Conservation (phyloP, 2,113 vertebrate species). For the Egretta garzetta region DNA sequence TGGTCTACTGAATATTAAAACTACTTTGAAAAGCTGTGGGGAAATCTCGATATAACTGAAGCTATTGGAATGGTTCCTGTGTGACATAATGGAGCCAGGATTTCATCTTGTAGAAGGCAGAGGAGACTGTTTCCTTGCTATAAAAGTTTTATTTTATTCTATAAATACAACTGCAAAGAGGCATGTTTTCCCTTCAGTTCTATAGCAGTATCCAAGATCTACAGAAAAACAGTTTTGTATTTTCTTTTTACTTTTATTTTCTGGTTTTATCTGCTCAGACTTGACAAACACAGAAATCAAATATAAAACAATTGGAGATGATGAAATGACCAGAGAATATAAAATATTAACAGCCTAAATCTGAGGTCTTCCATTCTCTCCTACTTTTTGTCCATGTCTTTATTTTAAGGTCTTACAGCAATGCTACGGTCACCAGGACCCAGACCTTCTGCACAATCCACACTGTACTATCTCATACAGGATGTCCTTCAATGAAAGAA, state of each 20-base stretch:
- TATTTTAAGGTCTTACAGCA: background rate
- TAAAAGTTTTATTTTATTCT: background rate
- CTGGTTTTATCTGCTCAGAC: background rate
- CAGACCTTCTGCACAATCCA: background rate
- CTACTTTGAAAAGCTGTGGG: background rate
- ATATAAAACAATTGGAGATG: background rate
- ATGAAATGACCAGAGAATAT: background rate
- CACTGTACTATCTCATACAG: background rate
- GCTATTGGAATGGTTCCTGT: background rate
- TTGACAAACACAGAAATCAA: background rate
- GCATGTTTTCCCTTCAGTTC: background rate
- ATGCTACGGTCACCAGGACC: background rate
- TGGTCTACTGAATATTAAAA: background rate
- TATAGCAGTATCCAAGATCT: background rate
- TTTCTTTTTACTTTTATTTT: background rate
- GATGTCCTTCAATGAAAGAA: background rate
- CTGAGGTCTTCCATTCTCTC: background rate
- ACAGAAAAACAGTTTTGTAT: background rate
- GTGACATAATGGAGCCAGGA: background rate
- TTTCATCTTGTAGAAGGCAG: background rate
- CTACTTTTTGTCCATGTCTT: background rate
- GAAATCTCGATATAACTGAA: background rate
- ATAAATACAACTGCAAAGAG: background rate
- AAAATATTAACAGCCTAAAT: background rate
- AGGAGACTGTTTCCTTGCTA: background rate